These are phyloP conservation scores for Odocoileus virginianus DNA, from an alignment of 2,113 vertebrate species.

Conservation along the genomic window DNA sequence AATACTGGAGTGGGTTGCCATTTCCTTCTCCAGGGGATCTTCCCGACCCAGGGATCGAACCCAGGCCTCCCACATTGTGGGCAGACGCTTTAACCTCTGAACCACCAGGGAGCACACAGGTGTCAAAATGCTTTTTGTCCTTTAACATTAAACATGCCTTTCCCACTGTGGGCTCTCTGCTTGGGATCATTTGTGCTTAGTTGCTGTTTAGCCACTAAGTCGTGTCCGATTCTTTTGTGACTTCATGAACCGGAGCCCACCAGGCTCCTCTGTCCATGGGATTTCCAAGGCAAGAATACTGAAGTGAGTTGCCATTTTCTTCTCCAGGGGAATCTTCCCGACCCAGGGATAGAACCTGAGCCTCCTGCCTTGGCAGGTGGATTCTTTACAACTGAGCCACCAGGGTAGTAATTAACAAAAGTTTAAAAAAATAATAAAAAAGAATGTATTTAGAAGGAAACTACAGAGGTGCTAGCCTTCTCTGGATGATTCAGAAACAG, in stretches of 20 bases:
- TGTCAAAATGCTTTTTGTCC: background rate
- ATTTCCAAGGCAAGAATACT: background rate
- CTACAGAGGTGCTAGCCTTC: background rate
- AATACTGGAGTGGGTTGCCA: background rate
- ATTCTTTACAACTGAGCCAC: background rate
- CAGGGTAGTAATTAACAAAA: background rate
- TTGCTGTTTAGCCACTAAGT: background rate
- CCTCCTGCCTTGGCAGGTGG: background rate
- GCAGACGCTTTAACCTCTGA: too few relatives aligned
- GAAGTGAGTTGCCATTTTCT: background rate
- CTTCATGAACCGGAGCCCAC: background rate
- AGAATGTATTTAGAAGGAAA: background rate
- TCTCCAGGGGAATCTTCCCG: background rate
- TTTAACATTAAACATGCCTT: background rate
- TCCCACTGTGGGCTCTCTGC: background rate
- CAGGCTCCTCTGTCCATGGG: background rate
- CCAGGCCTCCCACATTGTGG: background rate
- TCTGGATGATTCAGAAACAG: slow-evolving; percentile 1
- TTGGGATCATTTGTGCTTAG: background rate
- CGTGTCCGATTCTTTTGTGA: background rate
- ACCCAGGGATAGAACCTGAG: background rate
- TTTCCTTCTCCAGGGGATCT: background rate
- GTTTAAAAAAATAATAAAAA: background rate
- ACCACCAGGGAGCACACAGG: too few relatives aligned
- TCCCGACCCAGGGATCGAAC: background rate